Percentiles rank a stretch among this genome's conserved stretches.
Evolutionary conservation across 2,888 invertebrate species (phyloP).

Genomic region (Drosophila greeni): DNA sequence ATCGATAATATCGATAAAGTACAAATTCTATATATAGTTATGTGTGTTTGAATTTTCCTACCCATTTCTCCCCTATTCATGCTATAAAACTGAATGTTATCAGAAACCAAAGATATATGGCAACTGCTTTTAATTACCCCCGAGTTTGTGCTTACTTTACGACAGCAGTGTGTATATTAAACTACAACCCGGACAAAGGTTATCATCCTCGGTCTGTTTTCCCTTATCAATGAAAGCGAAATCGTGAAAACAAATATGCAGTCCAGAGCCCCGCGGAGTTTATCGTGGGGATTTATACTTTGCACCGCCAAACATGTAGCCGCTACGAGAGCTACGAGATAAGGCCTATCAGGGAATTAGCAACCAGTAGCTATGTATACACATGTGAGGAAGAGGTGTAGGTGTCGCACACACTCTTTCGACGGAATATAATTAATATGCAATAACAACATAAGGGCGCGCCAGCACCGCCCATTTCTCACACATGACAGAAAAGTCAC

Average conservation of each 20-base stretch:
- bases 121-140: neutral
- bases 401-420: constrained; percentile 10
- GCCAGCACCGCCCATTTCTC: constrained; percentile 14
- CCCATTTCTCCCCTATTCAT: neutral
- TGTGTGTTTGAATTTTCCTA: too few relatives aligned
- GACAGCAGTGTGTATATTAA: constrained; percentile 19
- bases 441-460: constrained; percentile 27
- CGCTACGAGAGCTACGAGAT: constrained; percentile 35
- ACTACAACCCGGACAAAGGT: constrained; percentile 33
- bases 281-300: constrained; percentile 33
- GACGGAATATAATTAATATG: constrained; percentile 33
- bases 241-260: constrained; percentile 20
- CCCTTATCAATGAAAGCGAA: constrained; percentile 51
- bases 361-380: constrained; percentile 23
- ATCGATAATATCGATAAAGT: too few relatives aligned
- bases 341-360: constrained; percentile 47
- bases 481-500: constrained; percentile 23
- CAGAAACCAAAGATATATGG: neutral
- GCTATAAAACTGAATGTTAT: constrained; percentile 4
- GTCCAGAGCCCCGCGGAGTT: constrained; percentile 18
- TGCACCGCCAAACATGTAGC: constrained; percentile 23
- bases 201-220: constrained; percentile 35
- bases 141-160: constrained; percentile 8
- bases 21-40: too few relatives aligned
- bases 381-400: neutral